A percentile compares a stretch with the other conserved stretches of the same genome.
Conservation (phyloP, 2,888 invertebrate species). For the Andricus quercusramuli region DNA sequence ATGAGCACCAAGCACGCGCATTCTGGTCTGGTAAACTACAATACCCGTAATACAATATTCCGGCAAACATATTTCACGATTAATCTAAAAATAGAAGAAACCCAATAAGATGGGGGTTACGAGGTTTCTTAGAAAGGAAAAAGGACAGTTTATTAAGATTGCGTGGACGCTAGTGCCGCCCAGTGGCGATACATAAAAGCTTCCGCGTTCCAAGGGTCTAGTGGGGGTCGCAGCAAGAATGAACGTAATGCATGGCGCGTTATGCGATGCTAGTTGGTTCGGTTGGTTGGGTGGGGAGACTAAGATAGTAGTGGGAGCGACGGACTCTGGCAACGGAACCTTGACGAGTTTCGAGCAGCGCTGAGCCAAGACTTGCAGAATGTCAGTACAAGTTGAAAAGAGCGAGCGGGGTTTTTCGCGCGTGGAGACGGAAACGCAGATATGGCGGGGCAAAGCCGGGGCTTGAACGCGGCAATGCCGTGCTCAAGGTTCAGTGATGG, state of each 20-base stretch:
- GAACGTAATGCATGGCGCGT: constrained; percentile 20
- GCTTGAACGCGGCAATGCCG: constrained; percentile 17
- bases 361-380: constrained; percentile 12
- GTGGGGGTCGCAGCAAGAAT: constrained; percentile 14
- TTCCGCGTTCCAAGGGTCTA: background rate
- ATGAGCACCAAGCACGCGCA: no score
- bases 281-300: constrained; percentile 20
- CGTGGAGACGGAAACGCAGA: constrained; percentile 19
- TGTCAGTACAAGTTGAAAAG: constrained; percentile 22
- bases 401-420: constrained; percentile 4
- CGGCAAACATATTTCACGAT: no score
- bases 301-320: constrained; percentile 28
- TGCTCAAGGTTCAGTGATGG: constrained; percentile 26
- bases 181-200: background rate
- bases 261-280: background rate
- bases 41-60: no score
- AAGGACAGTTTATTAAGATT: background rate
- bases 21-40: no score
- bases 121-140: no score
- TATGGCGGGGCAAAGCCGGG: constrained; percentile 25
- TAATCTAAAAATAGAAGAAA: no score
- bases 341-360: constrained; percentile 27
- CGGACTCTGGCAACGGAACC: constrained; percentile 3
- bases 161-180: constrained; percentile 20
- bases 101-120: no score